Evolutionary conservation across 30 jellyfish, hydroid and myxozoan species (phyloP).

Genomic region (Hydractinia symbiolongicarpus): DNA sequence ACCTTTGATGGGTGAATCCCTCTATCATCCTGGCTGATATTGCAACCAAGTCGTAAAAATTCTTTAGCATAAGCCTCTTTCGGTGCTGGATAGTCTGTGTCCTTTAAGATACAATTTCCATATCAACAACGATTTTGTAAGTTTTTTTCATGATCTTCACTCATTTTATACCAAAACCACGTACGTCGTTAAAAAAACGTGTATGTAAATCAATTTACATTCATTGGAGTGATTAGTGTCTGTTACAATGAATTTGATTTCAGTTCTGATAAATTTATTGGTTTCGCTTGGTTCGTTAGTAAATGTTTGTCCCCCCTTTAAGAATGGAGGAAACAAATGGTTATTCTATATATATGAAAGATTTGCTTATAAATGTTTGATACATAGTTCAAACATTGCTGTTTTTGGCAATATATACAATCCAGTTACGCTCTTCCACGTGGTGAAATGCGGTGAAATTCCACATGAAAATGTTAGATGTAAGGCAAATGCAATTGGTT

Average conservation of each 20-base stretch:
- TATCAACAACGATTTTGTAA: neutral
- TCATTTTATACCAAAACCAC: neutral
- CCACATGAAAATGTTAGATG: no score
- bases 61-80: neutral
- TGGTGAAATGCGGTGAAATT: no score
- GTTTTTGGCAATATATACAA: neutral
- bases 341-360: neutral
- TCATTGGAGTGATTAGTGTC: neutral
- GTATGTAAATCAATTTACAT: neutral
- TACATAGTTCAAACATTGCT: neutral
- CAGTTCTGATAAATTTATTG: neutral
- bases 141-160: neutral
- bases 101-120: slow-evolving; percentile 1
- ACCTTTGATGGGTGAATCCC: neutral
- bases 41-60: neutral
- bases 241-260: neutral
- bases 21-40: neutral
- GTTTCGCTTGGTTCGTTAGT: no score
- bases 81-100: neutral
- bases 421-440: no score
- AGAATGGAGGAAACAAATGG: neutral
- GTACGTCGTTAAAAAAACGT: neutral
- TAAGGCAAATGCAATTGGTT: no score
- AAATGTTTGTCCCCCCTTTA: no score
- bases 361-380: neutral